Conservation (phyloP, 2,888 invertebrate genomes). For the Lycaena phlaeas region DNA sequence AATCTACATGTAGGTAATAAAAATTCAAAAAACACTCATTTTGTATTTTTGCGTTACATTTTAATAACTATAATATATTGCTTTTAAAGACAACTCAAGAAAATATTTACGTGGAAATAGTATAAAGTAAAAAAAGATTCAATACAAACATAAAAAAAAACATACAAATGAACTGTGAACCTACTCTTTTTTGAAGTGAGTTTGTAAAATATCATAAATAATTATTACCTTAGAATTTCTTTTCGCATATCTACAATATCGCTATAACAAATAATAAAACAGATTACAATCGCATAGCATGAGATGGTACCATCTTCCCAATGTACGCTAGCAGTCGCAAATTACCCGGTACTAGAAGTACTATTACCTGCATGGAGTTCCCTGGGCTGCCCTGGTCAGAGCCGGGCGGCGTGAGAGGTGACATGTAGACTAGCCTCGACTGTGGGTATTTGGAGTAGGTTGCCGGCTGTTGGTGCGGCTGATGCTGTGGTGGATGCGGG, state of each 20-base stretch:
- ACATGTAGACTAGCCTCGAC: constrained; percentile 79
- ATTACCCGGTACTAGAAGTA: constrained; percentile 6
- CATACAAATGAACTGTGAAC: no score
- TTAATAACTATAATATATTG: no score
- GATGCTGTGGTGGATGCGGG: constrained; percentile 30
- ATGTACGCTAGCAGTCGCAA: constrained; percentile 41
- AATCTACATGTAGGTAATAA: no score
- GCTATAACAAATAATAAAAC: constrained; percentile 5
- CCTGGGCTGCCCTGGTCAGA: constrained; percentile 91
- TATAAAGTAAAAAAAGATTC: no score
- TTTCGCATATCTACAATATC: not conserved
- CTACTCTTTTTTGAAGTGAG: no score
- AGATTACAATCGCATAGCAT: constrained; percentile 45
- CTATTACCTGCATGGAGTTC: constrained; percentile 74
- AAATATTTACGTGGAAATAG: no score
- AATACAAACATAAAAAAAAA: no score
- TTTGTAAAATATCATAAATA: no score
- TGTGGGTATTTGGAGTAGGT: constrained; percentile 60
- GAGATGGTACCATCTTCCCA: constrained; percentile 52
- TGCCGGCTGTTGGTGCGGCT: constrained; percentile 43
- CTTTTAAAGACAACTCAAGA: constrained; percentile 8
- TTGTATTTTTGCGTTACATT: no score
- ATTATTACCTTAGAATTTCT: not conserved
- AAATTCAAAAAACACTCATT: no score
- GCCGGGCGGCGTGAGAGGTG: constrained; percentile 89